Conservation (phyloP, 2,888 invertebrate species). For the Prosapia bicincta region DNA sequence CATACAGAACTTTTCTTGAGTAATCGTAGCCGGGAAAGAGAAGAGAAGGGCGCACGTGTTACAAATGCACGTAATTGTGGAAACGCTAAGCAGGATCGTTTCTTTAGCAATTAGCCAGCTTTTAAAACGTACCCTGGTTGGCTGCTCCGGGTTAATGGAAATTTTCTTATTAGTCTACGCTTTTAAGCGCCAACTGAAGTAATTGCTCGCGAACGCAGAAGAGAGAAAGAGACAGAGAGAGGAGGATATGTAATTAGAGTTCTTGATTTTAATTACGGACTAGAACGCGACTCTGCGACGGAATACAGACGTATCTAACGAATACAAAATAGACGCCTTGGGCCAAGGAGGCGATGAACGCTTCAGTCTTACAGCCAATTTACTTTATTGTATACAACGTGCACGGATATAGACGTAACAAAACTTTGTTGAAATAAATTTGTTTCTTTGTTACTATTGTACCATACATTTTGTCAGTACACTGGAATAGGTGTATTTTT, state of each 20-base stretch:
- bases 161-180: constrained; percentile 30
- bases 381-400: too few relatives aligned
- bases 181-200: constrained; percentile 23
- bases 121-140: constrained; percentile 12
- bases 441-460: too few relatives aligned
- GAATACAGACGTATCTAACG: constrained; percentile 21
- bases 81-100: not conserved
- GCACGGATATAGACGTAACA: too few relatives aligned
- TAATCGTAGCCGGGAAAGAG: not conserved
- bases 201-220: constrained; percentile 19
- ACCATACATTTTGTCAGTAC: too few relatives aligned
- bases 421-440: too few relatives aligned
- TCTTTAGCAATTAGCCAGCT: constrained; percentile 27
- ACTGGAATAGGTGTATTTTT: too few relatives aligned
- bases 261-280: constrained; percentile 31
- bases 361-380: not conserved
- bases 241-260: constrained; percentile 28
- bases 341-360: not conserved
- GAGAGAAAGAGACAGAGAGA: constrained; percentile 4
- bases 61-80: constrained; percentile 16
- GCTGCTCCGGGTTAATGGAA: constrained; percentile 17
- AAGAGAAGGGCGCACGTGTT: not conserved
- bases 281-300: constrained; percentile 18
- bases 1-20: constrained; percentile 17
- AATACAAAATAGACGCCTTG: constrained; percentile 23